Base-by-base conservation (phyloP, 2,888 invertebrate genomes). In the Oscheius sp. region DNA sequence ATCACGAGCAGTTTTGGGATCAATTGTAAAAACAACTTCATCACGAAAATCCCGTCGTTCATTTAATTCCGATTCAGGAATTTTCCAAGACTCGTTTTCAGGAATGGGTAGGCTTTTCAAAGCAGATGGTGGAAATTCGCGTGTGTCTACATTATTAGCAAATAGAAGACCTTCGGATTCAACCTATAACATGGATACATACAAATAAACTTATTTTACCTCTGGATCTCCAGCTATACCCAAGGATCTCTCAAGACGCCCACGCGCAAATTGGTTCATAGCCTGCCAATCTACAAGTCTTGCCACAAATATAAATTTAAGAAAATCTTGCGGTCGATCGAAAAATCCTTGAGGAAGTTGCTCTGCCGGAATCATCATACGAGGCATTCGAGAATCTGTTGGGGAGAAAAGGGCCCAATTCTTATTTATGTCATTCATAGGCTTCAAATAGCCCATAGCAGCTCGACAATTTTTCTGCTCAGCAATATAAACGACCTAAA, bases 11-110 rank as follows among this genome's bases (percentile, higher is more conserved):
- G 93, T 94, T 32, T 90, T 88, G 3, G 96, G 96, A 89, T 97
- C 96, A 77, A 97, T 95, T 0, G 95, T 95, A 85, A 96, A 95
- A 64, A 95, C 89, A 84, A 94, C 94, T 69, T 91, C 89, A 9
- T 86, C 81, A 50, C 90, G 86, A 54, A 88, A 86, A 78, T 89
- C 88, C 32, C 85, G 72, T 6, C 89, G 84, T 22, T 82, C 78
- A 12, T 71, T 68, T n/a, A 87, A 73, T 78, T 88, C 88, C 59
- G 84, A 78, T 82, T 50, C 24, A 12, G 49, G 50, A 67, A 77
- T 73, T 20, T 56, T 62, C 72, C 72, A 76, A 9, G 71, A 47
- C 14, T 68, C 67, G 1, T 62, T 66, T n/a, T 63, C 67, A 1
- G 64, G 49, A n/a, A 77, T 64, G 5, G 87, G 87, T 41, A 87